These are phyloP conservation scores for Platorchestia sp. DNA, from an alignment of 1,140 invertebrate species.

Conservation along the genomic window DNA sequence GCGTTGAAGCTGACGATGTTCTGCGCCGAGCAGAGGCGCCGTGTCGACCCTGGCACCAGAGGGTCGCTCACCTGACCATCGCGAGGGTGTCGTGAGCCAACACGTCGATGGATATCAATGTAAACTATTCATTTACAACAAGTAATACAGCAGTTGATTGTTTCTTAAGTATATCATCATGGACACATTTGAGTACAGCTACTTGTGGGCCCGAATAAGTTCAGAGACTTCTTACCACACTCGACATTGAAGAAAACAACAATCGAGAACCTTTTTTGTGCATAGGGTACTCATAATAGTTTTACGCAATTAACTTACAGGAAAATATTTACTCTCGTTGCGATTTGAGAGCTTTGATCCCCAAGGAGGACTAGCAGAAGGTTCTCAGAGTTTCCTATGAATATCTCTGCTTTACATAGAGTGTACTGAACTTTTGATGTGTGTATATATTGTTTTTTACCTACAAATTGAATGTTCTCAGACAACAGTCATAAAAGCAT, in stretches of 20 bases:
- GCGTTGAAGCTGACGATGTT: constrained; percentile 58
- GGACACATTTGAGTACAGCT: too few relatives aligned
- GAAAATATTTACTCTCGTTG: too few relatives aligned
- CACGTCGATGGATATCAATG: too few relatives aligned
- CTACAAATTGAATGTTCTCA: neutral
- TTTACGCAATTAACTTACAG: too few relatives aligned
- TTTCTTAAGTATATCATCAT: too few relatives aligned
- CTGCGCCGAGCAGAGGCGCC: constrained; percentile 67
- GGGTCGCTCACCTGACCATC: neutral
- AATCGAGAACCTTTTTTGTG: neutral
- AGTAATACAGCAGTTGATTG: neutral
- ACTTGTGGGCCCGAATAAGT: too few relatives aligned
- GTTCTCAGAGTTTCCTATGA: neutral
- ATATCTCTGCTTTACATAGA: neutral
- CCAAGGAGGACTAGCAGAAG: neutral
- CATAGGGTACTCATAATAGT: too few relatives aligned
- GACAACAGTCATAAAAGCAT: neutral
- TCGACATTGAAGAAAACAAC: neutral
- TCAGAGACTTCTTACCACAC: too few relatives aligned
- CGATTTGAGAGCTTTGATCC: too few relatives aligned
- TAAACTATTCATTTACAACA: too few relatives aligned
- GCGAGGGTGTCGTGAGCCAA: neutral
- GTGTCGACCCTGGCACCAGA: neutral
- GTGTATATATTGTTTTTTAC: neutral
- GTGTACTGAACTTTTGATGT: neutral